These are phyloP conservation scores for Agrenia bidenticulata DNA, from an alignment of 2,888 invertebrate species.

Conservation along the genomic window DNA sequence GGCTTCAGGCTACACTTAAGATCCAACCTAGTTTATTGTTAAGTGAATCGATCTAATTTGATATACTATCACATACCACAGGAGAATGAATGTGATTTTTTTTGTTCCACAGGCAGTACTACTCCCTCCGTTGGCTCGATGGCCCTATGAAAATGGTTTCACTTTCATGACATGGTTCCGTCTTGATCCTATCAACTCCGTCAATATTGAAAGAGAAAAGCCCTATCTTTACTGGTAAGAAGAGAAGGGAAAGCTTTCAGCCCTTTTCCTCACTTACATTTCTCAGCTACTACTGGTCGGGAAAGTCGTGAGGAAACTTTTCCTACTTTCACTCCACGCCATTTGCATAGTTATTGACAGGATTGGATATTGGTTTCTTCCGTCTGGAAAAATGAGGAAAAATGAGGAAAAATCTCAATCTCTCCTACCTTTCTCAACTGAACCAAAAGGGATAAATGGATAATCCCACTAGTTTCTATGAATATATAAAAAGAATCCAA, in stretches of 20 bases:
- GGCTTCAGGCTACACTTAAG: neutral
- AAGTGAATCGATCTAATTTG: conserved; percentile 17
- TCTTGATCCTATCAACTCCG: conserved; percentile 96
- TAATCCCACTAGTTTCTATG: no score
- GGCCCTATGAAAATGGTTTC: conserved; percentile 99
- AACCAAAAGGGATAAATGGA: conserved; percentile 1
- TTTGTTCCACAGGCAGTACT: conserved; percentile 79
- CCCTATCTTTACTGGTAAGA: conserved; percentile 96
- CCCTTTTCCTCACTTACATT: neutral
- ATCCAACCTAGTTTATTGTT: conserved; percentile 7
- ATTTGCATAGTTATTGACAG: conserved; percentile 26
- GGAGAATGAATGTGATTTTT: conserved; percentile 21
- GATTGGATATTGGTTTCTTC: conserved; percentile 22
- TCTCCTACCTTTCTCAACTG: no score
- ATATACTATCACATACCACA: neutral
- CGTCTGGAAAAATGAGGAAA: conserved; percentile 23
- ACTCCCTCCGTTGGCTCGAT: conserved; percentile 92
- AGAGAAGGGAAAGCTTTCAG: conserved; percentile 9
- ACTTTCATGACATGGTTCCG: conserved; percentile 99
- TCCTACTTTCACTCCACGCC: conserved; percentile 12
- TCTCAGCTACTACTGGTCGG: neutral
- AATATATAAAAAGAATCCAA: no score
- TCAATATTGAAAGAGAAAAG: conserved; percentile 97
- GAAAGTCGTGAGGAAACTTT: conserved; percentile 20
- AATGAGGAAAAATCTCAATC: conserved; percentile 22